Evolutionary conservation across 2,113 vertebrate species (phyloP).

Genomic region (Centropus unirufus): DNA sequence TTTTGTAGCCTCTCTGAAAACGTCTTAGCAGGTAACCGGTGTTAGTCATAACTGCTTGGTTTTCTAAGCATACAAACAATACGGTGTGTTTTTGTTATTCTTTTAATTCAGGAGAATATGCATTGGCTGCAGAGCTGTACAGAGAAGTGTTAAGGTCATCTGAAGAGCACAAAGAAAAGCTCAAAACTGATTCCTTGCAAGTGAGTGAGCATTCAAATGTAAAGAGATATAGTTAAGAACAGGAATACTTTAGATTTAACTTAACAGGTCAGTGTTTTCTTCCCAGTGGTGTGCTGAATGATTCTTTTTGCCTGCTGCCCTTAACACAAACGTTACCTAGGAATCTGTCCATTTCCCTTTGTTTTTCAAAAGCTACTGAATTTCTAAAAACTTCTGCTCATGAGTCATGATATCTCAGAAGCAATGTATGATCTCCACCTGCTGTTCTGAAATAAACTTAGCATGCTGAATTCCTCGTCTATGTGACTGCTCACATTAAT

Average conservation of each 20-base stretch:
- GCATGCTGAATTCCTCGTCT: not conserved
- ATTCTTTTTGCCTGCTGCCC: not conserved
- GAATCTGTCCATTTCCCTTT: not conserved
- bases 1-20: not conserved
- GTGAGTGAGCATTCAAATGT: constrained; percentile 74
- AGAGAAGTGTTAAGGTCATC: constrained; percentile 95
- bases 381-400: not conserved
- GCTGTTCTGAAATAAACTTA: constrained; percentile 3
- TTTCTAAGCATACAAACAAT: no score
- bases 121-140: constrained; percentile 87
- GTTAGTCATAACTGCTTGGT: not conserved
- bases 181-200: constrained; percentile 98
- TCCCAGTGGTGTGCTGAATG: not conserved
- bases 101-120: constrained; percentile 83
- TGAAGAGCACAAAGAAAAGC: constrained; percentile 94
- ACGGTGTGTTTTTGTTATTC: not conserved
- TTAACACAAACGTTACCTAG: not conserved
- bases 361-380: not conserved
- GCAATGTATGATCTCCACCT: constrained; percentile 38
- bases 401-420: not conserved
- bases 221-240: not conserved
- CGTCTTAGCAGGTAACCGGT: not conserved
- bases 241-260: constrained; percentile 14
- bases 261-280: not conserved
- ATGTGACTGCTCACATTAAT: not conserved